Conservation (phyloP, 2,888 invertebrate species). For the Epirrhoe tristata region DNA sequence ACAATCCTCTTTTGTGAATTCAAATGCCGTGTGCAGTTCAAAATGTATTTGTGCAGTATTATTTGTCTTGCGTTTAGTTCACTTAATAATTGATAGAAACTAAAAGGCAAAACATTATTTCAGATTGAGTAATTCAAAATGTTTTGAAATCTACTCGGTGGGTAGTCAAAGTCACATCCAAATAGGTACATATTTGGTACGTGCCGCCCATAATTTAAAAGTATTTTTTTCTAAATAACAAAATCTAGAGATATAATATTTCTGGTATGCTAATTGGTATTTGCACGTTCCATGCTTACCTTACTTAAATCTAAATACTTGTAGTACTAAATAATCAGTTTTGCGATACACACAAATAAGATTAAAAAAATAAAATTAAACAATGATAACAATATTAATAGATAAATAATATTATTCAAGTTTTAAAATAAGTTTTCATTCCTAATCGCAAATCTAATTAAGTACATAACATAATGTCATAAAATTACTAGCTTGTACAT, state of each 20-base stretch:
- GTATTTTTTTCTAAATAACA: background rate
- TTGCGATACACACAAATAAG: background rate
- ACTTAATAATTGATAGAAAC: too few species aligned
- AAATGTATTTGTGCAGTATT: too few species aligned
- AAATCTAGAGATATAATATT: background rate
- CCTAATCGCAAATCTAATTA: background rate
- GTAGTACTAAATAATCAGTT: background rate
- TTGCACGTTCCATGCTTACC: background rate
- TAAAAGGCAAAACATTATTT: too few species aligned
- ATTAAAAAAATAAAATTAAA: background rate
- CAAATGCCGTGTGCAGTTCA: too few species aligned
- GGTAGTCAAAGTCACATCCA: too few species aligned
- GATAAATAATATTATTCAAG: background rate
- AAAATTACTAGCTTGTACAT: background rate
- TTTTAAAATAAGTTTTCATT: background rate
- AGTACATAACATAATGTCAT: background rate
- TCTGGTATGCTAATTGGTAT: background rate
- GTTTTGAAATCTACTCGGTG: too few species aligned
- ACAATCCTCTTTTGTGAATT: too few species aligned
- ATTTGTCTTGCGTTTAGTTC: too few species aligned
- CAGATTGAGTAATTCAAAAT: too few species aligned
- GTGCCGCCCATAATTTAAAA: too few species aligned
- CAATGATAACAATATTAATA: background rate
- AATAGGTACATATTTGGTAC: too few species aligned
- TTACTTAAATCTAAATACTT: background rate